Evolutionary conservation across 2,888 invertebrate species (phyloP), one percentile per base, ranked within the genome.

Genomic region (Lycophotia porphyrea): DNA sequence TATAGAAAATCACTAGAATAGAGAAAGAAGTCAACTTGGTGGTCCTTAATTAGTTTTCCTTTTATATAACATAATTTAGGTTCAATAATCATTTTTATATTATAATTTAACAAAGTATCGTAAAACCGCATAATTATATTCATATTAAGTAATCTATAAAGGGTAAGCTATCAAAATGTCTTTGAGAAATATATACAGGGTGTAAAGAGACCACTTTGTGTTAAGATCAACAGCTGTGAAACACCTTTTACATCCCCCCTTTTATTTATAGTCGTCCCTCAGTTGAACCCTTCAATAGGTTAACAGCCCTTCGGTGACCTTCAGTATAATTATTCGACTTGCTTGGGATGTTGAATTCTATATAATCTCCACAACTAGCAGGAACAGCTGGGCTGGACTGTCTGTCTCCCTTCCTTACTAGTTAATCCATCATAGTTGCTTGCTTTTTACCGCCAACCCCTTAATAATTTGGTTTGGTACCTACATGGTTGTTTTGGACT

Each of bases 351-450:
- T 65, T 31, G 31, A 60, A 44, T 13, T 72, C 36, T 64, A 70
- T 78, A 65, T 78, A 65, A 71, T 58, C 72, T 78, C 79, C 58
- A 78, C 55, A 49, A n/a, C 63, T 78, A 61, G n/a, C 15, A 21
- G 18, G 13, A 27, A 47, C 71, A 77, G 39, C 64, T 72, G 72
- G 71, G 21, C 34, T 42, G 27, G 11, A 42, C 34, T 47, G 52
- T 11, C 34, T 27, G 42, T 71, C 42, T n/a, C 34, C 55, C 49
- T n/a, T 69, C 49, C 9, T n/a, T 9, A 42, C n/a, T 39, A 49
- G 13, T 27, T 13, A 15, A 42, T 36, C 42, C 24, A 24, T 49
- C 31, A n/a, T 8, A 76, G 39, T 58, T 3, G 15, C 27, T 36
- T 24, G 39, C 67, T 60, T 24, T 27, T 13, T 42, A 49, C 31